Base-by-base conservation (phyloP, 2,888 invertebrate species). In the Hetaerina titia region DNA sequence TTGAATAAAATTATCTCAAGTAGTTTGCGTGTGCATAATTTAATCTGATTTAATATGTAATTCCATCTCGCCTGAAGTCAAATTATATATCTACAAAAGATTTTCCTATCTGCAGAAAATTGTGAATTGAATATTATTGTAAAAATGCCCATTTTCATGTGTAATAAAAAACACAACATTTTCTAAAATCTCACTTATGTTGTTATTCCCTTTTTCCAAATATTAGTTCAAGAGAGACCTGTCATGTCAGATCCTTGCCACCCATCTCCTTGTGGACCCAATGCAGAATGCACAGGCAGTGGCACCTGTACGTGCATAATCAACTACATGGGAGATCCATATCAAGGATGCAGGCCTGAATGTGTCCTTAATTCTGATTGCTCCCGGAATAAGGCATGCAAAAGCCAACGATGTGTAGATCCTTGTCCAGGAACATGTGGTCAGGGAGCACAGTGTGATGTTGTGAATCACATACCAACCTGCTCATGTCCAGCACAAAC, bases 341-440 rank as follows among this genome's bases (percentile, higher is more conserved):
- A 90, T 31, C 95, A 98, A 87, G 98, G 98, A 25, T 99, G 99
- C 96, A 97, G 98, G 96, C 98, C 98, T 0, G 98, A 99, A 96
- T 99, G 99, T 96, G 97, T 98, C 22, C 97, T 98, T 9, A 98
- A 98, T 96, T 95, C 97, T 17, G 98, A 98, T 96, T 98, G 98
- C 96, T 96, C 98, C 7, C 97, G 97, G 92, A 97, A 98, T 96
- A 97, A 97, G 96, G 98, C 98, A 57, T 98, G 98, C 96, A 98
- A 98, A 45, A 98, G 98, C 96, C 98, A 98, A 96, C 98, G 98
- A 96, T 98, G 98, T 96, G 97, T 97, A 95, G 98, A 98, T 96
- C 98, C 98, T 94, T 97, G 97, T 96, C 97, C 97, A 5, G 97
- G 97, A 57, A 97, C 97, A 87, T 97, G 97, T 96, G 97, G 97